Conservation (phyloP, 2,797 vertebrate genomes). For the Thaleichthys pacificus region DNA sequence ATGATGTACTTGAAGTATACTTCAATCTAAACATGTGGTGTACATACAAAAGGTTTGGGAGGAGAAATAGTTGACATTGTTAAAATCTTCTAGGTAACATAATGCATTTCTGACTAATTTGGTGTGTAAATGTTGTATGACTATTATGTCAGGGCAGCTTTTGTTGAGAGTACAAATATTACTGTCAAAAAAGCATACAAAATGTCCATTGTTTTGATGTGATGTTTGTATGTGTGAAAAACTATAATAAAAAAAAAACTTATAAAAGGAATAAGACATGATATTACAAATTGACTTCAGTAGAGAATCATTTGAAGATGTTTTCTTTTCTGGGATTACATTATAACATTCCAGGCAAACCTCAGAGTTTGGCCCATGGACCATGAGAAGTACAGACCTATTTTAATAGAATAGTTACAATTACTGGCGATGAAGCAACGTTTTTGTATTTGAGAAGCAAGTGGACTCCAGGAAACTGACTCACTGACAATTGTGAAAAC, state of each 20-base stretch:
- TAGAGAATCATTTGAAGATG: no score
- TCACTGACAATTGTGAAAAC: no score
- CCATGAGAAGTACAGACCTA: no score
- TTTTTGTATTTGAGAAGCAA: no score
- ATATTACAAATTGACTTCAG: not conserved
- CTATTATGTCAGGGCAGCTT: not conserved
- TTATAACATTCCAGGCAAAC: no score
- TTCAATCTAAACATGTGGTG: not conserved
- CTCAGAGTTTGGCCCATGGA: no score
- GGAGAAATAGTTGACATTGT: not conserved
- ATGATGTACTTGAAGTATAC: not conserved
- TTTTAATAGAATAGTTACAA: no score
- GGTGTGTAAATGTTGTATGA: not conserved
- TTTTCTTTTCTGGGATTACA: no score
- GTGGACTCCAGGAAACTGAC: no score
- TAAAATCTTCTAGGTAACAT: not conserved
- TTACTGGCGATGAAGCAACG: no score
- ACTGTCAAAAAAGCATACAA: no score
- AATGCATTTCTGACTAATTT: not conserved
- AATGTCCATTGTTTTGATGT: not conserved
- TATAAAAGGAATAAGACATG: no score
- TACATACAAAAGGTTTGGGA: conserved; percentile 10
- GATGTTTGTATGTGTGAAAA: not conserved
- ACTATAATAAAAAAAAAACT: conserved; percentile 31
- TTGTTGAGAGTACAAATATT: not conserved